phyloP scores from a whole-genome alignment of 2,113 vertebrate species.

The Hydropotes inermis region DNA sequence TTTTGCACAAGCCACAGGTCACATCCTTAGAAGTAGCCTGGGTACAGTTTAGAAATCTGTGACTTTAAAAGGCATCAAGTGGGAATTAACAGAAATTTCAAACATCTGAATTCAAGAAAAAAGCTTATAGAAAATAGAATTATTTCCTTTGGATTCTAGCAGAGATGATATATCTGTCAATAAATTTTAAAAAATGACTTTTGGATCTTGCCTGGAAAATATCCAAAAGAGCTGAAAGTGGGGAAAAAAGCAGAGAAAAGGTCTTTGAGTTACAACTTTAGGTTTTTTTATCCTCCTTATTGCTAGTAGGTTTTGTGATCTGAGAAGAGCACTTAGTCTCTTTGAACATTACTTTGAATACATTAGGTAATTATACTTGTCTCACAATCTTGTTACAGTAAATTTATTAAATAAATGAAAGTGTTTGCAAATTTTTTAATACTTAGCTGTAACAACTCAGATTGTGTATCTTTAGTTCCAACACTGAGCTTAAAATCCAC shows the following conservation, averaged over 20 bases:
- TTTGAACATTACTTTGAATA: not conserved
- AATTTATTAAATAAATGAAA: not conserved
- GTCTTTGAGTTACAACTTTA: not conserved
- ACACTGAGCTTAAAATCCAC: not conserved
- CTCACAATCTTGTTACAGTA: not conserved
- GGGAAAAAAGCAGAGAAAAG: not conserved
- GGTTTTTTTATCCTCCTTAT: not conserved
- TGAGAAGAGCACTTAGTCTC: not conserved
- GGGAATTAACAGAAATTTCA: not conserved
- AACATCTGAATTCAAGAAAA: not conserved
- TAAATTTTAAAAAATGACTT: not conserved
- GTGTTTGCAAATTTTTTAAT: not conserved
- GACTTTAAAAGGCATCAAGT: not conserved
- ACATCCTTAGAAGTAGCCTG: not conserved
- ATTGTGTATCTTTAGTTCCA: not conserved
- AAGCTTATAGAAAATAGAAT: not conserved
- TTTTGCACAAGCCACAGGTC: not conserved
- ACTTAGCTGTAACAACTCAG: not conserved
- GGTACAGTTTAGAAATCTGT: not conserved
- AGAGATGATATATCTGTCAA: not conserved
- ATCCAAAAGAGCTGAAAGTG: not conserved
- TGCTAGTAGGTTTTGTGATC: not conserved
- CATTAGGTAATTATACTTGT: not conserved
- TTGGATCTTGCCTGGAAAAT: not conserved
- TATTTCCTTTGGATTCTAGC: not conserved